A percentile compares a stretch with the other conserved stretches of the same genome.
Evolutionary conservation across 2,113 vertebrate genomes (phyloP).

Genomic region (Rallus limicola): DNA sequence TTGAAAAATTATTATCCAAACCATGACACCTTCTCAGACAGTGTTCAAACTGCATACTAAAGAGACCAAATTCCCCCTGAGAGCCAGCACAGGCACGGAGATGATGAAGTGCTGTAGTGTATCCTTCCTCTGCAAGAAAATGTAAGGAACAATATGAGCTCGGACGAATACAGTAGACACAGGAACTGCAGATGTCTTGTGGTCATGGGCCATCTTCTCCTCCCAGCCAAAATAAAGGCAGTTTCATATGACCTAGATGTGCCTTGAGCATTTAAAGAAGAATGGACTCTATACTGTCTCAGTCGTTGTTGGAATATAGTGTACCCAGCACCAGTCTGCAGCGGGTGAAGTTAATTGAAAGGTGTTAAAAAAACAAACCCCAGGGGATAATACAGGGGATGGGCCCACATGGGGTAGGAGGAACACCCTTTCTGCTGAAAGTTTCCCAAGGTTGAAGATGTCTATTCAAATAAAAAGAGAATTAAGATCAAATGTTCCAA

Average conservation of each 20-base stretch:
- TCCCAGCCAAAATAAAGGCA: not conserved
- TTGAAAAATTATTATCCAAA: conserved; percentile 62
- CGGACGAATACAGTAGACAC: not conserved
- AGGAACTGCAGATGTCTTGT: not conserved
- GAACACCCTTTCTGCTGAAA: not conserved
- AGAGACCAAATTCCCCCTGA: not conserved
- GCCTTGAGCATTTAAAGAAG: not conserved
- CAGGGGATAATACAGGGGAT: not conserved
- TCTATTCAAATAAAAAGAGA: not conserved
- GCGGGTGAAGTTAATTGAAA: not conserved
- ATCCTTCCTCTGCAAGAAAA: not conserved
- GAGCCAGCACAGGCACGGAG: not conserved
- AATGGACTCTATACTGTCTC: not conserved
- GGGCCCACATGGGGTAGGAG: not conserved
- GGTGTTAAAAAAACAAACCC: not conserved
- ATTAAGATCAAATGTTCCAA: not conserved
- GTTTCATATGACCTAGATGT: not conserved
- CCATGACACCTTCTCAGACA: conserved; percentile 26
- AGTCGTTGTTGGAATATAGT: not conserved
- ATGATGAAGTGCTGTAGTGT: not conserved
- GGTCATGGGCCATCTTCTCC: not conserved
- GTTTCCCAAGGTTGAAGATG: not conserved
- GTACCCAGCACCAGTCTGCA: not conserved
- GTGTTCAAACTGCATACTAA: conserved; percentile 39
- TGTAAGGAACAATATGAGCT: not conserved